A percentile compares a stretch with the other conserved stretches of the same genome.
Conservation (phyloP, 2,113 vertebrate genomes). For the Gallinago paraguaiae region DNA sequence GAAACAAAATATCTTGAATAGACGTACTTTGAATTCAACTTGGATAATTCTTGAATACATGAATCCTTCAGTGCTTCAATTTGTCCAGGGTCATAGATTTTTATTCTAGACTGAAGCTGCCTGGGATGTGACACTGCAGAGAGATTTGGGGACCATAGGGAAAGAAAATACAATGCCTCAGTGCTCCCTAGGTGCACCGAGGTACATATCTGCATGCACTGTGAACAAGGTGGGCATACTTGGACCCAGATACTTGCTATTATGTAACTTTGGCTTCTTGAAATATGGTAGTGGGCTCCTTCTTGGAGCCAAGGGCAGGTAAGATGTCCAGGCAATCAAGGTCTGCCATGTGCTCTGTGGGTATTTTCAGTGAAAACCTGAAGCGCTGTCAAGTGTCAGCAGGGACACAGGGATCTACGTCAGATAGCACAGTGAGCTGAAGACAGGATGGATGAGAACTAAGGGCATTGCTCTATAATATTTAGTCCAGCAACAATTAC, state of each 20-base stretch:
- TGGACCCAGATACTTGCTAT: neutral
- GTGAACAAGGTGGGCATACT: neutral
- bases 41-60: neutral
- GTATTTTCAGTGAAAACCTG: neutral
- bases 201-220: neutral
- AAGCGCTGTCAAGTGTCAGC: neutral
- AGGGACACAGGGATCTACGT: neutral
- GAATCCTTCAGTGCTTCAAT: neutral
- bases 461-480: neutral
- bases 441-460: neutral
- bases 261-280: neutral
- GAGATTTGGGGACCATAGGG: neutral
- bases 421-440: neutral
- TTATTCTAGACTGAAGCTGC: neutral
- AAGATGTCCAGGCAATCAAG: neutral
- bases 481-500: neutral
- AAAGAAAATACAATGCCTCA: neutral
- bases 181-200: neutral
- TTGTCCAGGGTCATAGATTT: neutral
- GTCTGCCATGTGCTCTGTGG: neutral
- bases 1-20: neutral
- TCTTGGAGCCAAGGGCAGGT: neutral
- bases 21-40: neutral
- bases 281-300: neutral
- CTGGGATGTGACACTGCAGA: neutral